phyloP scores from a whole-genome alignment of 2,888 invertebrate species.

The Blera fallax region DNA sequence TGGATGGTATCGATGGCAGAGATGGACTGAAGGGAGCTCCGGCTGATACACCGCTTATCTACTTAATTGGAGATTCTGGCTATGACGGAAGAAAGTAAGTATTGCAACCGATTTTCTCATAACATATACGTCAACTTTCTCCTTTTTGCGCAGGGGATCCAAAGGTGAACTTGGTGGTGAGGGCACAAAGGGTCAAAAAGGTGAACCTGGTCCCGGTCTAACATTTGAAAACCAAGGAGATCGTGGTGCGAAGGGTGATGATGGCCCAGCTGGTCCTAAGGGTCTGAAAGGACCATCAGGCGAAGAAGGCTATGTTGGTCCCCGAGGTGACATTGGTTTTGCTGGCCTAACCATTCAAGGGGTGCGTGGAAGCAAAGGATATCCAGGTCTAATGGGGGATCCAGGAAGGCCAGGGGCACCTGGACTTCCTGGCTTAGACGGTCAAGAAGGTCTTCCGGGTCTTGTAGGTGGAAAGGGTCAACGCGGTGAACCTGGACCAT shows the following conservation, averaged over 20 bases:
- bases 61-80: conserved; percentile 78
- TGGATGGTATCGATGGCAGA: conserved; percentile 82
- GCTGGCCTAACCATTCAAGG: conserved; percentile 83
- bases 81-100: conserved; percentile 78
- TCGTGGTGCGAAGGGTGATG: conserved; percentile 81
- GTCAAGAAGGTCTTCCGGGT: conserved; percentile 81
- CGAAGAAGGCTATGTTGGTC: conserved; percentile 83
- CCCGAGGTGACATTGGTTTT: conserved; percentile 82
- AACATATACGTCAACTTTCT: no score
- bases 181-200: conserved; percentile 84
- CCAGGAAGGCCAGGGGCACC: conserved; percentile 85
- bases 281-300: conserved; percentile 85
- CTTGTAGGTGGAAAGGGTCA: conserved; percentile 81
- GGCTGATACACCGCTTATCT: conserved; percentile 78
- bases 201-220: conserved; percentile 83
- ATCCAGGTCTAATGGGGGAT: conserved; percentile 86
- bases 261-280: conserved; percentile 83
- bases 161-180: conserved; percentile 82
- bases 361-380: conserved; percentile 86
- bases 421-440: conserved; percentile 83
- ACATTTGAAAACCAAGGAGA: conserved; percentile 83
- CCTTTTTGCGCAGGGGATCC: no score
- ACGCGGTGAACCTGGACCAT: conserved; percentile 81
- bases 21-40: conserved; percentile 83
- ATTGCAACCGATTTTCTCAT: neutral